Percentiles rank a stretch among this genome's conserved stretches.
phyloP scores from a whole-genome alignment of 2,797 vertebrate genomes.

The Chaetophractus vellerosus region DNA sequence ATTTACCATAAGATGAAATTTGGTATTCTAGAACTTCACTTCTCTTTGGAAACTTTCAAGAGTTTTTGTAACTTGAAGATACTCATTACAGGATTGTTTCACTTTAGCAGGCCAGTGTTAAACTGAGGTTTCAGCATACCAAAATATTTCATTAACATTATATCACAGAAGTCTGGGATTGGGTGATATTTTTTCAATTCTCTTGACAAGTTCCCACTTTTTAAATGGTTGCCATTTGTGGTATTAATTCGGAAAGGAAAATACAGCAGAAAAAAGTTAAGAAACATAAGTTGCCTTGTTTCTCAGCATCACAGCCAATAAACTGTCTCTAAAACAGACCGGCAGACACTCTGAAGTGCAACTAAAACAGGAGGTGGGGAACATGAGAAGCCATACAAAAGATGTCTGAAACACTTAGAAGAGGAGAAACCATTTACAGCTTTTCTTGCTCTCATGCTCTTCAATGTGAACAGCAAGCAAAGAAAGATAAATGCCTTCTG shows the following conservation, averaged over 20 bases:
- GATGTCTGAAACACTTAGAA: constrained; percentile 10
- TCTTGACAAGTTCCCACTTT: constrained; percentile 76
- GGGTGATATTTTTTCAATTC: constrained; percentile 63
- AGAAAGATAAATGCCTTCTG: constrained; percentile 78
- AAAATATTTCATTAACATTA: constrained; percentile 84
- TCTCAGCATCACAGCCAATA: constrained; percentile 82
- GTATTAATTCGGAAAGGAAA: constrained; percentile 83
- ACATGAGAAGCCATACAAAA: background rate
- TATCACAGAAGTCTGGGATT: constrained; percentile 62
- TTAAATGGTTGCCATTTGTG: constrained; percentile 79
- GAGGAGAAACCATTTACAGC: constrained; percentile 63
- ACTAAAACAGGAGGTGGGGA: constrained; percentile 75
- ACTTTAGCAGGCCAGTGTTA: constrained; percentile 69
- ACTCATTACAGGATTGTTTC: constrained; percentile 65
- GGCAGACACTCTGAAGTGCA: constrained; percentile 76
- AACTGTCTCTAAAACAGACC: constrained; percentile 85
- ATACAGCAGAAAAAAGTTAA: constrained; percentile 74
- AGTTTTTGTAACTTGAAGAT: constrained; percentile 52
- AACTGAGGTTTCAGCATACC: constrained; percentile 63
- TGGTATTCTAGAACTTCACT: background rate
- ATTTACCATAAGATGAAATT: constrained; percentile 30
- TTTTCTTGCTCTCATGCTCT: constrained; percentile 63
- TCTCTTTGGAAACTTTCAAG: constrained; percentile 66
- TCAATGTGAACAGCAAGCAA: constrained; percentile 70
- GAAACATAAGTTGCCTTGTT: constrained; percentile 81